Base-by-base conservation (phyloP, 2,113 vertebrate genomes). In the Hiodon alosoides region DNA sequence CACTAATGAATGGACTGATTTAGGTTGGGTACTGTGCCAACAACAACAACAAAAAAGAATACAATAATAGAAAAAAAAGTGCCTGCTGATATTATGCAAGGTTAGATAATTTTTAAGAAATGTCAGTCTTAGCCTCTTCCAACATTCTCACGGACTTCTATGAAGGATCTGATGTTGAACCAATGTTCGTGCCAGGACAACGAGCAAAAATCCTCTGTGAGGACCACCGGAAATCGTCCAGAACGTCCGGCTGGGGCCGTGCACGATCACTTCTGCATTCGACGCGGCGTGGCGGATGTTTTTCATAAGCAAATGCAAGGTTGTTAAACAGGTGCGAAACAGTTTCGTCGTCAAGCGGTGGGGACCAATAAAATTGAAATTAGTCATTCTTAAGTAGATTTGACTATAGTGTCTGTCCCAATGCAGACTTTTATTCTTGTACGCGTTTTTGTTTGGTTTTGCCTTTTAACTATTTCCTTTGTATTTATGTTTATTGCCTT, bases 401-500 rank as follows among this genome's bases (percentile, higher is more conserved):
- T 88, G 72, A 77, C 74, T 88, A 87, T 86, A 85, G 86, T 87
- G 84, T 83, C 85, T 81, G 89, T 86, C 85, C 78, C 76, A 91
- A 89, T 88, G 88, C 88, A 90, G 88, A 84, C 87, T 88, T 89
- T 89, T 87, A 82, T 89, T 90, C 84, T 92, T 89, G 78, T 79
- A 79, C 83, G 80, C 85, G 79, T 76, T 78, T 83, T 57, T 66
- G n/a, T 71, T 71, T 57, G 53, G 4, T 17, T 70, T 70, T 67
- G 66, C 66, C 51, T 46, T 74, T 67, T 54, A 31, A 74, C 88
- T 85, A 92, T 88, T 86, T 82, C 86, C 90, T 90, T 90, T 90
- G 86, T 96, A 96, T 96, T 95, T 95, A 95, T 95, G 93, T 95
- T 92, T 82, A 87, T 83, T 73, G 81, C 90, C 86, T 95, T 92